Evolutionary conservation across 53 echinoderm and acorn worm genomes (phyloP), one percentile per base, ranked within the genome.

Genomic region (Stichopus horrens): DNA sequence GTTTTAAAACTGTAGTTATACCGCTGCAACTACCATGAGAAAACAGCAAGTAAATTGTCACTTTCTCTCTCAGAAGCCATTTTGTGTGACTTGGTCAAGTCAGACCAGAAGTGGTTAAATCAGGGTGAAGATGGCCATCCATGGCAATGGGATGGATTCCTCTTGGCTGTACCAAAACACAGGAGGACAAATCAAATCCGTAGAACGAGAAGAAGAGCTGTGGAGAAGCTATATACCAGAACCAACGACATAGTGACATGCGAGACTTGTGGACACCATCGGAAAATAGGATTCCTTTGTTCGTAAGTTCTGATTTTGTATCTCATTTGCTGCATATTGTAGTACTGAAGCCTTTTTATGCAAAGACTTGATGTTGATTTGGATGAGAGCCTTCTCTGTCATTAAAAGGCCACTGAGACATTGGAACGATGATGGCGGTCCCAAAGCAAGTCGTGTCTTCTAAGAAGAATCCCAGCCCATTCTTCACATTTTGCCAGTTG

Each of bases 131-230:
- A 71, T 16, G 6, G 5, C 71, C 5, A 71, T 6, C 71, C 85
- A 16, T 88, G 76, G 77, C 66, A 85, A 37, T 91, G 90, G 88
- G 91, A 94, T 83, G 97, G 97, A 68, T 58, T 97, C 18, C 85
- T 97, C 10, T 97, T 92, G 95, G 97, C 94, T 56, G 97, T 97
- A 13, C 97, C 97, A 55, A 97, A 97, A 75, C 88, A 88, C 75
- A 91, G 94, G 90, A 91, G 97, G 23, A 92, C 91, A 79, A 92
- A 90, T 57, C 90, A 97, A 67, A 79, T 92, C 52, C 95, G 93
- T 74, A 90, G 92, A 54, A 92, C 85, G 5, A 88, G 97, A 55
- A 91, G 97, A 51, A 92, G 97, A 83, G 90, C 93, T 4, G 14
- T 55, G 21, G 85, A 83, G 18, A 93, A 88, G 76, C 60, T 74